These are phyloP conservation scores for Stictonetta naevosa DNA, from an alignment of 2,113 vertebrate species.

Conservation along the genomic window DNA sequence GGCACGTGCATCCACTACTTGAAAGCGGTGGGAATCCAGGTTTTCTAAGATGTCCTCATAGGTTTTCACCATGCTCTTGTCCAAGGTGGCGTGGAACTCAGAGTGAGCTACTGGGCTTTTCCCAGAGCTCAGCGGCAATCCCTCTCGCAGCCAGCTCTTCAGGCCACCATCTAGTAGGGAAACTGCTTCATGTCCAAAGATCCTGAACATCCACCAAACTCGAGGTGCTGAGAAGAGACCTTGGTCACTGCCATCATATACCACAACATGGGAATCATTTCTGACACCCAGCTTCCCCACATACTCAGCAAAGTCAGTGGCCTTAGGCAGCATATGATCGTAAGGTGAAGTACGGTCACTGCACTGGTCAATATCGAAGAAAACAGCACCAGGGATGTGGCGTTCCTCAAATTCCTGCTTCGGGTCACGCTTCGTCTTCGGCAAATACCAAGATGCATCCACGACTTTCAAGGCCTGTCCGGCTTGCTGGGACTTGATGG, in stretches of 20 bases:
- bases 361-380: conserved; percentile 91
- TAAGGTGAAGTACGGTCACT: conserved; percentile 82
- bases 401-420: conserved; percentile 82
- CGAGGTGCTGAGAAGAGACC: conserved; percentile 89
- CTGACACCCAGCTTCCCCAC: conserved; percentile 86
- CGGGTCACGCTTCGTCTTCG: conserved; percentile 81
- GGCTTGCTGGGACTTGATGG: conserved; percentile 76
- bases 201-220: conserved; percentile 97
- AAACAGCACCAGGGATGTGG: conserved; percentile 88
- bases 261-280: conserved; percentile 87
- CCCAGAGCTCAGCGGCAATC: conserved; percentile 74
- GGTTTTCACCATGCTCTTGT: conserved; percentile 82
- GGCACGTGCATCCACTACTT: conserved; percentile 87
- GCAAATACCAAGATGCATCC: conserved; percentile 92
- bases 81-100: conserved; percentile 79
- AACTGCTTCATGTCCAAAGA: conserved; percentile 87
- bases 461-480: conserved; percentile 83
- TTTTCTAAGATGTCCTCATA: conserved; percentile 89
- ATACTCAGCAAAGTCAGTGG: conserved; percentile 81
- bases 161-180: conserved; percentile 92
- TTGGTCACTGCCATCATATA: conserved; percentile 91
- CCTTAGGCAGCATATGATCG: conserved; percentile 89
- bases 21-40: conserved; percentile 77
- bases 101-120: conserved; percentile 59
- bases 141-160: conserved; percentile 85